These are phyloP conservation scores for Drosophila nr. perissopoda DNA, from an alignment of 2,888 invertebrate genomes.

Conservation along the genomic window DNA sequence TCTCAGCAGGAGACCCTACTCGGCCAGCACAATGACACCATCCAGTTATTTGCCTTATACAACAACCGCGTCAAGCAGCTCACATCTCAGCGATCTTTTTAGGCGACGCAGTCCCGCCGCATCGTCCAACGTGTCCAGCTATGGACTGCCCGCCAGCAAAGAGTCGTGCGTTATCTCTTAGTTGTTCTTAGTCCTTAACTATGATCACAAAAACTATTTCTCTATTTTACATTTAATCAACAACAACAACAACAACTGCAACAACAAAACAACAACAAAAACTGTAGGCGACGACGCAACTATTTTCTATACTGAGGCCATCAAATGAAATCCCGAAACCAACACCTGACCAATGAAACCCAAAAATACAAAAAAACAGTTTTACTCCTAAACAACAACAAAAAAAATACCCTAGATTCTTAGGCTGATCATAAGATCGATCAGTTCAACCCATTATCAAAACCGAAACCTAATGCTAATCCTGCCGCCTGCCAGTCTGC, in stretches of 20 bases:
- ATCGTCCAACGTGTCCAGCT: constrained; percentile 43
- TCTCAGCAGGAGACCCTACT: constrained; percentile 52
- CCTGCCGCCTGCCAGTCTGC: constrained; percentile 66
- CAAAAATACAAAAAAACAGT: background rate
- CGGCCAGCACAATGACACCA: constrained; percentile 19
- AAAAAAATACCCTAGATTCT: constrained; percentile 34
- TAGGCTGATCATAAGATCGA: constrained; percentile 12
- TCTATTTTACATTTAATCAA: constrained; percentile 58
- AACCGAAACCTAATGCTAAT: constrained; percentile 40
- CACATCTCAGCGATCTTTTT: constrained; percentile 80
- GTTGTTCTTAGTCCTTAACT: constrained; percentile 35
- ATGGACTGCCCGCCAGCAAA: constrained; percentile 76
- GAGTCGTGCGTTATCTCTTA: constrained; percentile 84
- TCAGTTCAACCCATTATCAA: constrained; percentile 37
- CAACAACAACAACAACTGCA: constrained; percentile 27
- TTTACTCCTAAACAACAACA: constrained; percentile 8
- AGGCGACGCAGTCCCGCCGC: constrained; percentile 80
- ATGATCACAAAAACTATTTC: constrained; percentile 55
- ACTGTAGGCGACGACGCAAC: constrained; percentile 67
- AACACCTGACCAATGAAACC: constrained; percentile 51
- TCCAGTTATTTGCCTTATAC: constrained; percentile 52
- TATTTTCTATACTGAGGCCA: constrained; percentile 68
- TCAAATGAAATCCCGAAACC: constrained; percentile 40
- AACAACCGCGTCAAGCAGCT: constrained; percentile 46
- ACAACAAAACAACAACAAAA: constrained; percentile 18